Conservation (phyloP, 2,113 vertebrate genomes). For the zebrafish (Danio rerio) region GRCz12tu NC_133199.1:3378001-3378500, state of each 20-base stretch:
- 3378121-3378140: background rate
- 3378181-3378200: slow-evolving; percentile 30
- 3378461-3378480: slow-evolving; percentile 62
- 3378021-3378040: slow-evolving; percentile 32
- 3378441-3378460: slow-evolving; percentile 61
- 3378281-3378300: background rate
- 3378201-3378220: background rate
- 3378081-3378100: slow-evolving; percentile 45
- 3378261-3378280: background rate
- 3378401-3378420: slow-evolving; percentile 51
- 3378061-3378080: slow-evolving; percentile 11
- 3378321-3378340: slow-evolving; percentile 46
- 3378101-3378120: slow-evolving; percentile 40
- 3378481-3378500: slow-evolving; percentile 54
- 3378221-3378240: background rate
- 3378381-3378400: slow-evolving; percentile 52
- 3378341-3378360: slow-evolving; percentile 48
- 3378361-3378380: slow-evolving; percentile 53
- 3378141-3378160: slow-evolving; percentile 16
- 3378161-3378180: slow-evolving; percentile 21
- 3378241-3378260: background rate
- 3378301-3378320: slow-evolving; percentile 27
- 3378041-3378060: slow-evolving; percentile 38
- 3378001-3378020: slow-evolving; percentile 36
- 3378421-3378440: slow-evolving; percentile 55